Evolutionary conservation across 2,113 vertebrate genomes (phyloP).

Genomic region (Mormyrus lacerda): DNA sequence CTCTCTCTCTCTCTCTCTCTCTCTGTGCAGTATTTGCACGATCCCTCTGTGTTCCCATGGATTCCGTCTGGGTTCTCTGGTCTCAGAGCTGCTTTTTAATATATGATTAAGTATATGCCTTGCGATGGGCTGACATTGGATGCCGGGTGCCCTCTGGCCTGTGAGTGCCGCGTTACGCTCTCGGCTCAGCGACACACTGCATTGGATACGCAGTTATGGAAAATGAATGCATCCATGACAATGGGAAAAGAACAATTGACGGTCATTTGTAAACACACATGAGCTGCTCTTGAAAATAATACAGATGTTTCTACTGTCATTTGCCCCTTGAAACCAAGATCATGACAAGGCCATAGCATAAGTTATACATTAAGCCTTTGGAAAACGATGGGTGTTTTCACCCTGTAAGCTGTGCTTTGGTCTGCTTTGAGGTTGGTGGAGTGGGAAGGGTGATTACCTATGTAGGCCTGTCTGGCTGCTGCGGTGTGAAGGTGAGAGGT

Average conservation of each 20-base stretch:
- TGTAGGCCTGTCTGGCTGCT: neutral
- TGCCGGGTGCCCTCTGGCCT: neutral
- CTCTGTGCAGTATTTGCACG: neutral
- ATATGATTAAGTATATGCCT: neutral
- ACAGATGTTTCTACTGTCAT: neutral
- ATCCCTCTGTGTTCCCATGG: neutral
- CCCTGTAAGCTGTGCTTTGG: neutral
- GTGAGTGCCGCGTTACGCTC: neutral
- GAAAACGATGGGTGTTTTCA: neutral
- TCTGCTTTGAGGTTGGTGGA: neutral
- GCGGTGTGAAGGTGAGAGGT: neutral
- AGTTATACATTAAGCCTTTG: neutral
- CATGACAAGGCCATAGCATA: neutral
- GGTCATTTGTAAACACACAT: neutral
- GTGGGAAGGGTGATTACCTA: neutral
- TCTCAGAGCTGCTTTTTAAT: neutral
- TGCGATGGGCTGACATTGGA: neutral
- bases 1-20: neutral
- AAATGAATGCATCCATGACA: neutral
- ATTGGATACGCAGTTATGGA: neutral
- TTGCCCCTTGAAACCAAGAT: neutral
- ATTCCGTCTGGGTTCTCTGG: neutral
- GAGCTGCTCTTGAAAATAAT: neutral
- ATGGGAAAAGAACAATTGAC: neutral
- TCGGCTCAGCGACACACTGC: neutral